Conservation (phyloP, 2,888 invertebrate species). For the Ctenicera cuprea region DNA sequence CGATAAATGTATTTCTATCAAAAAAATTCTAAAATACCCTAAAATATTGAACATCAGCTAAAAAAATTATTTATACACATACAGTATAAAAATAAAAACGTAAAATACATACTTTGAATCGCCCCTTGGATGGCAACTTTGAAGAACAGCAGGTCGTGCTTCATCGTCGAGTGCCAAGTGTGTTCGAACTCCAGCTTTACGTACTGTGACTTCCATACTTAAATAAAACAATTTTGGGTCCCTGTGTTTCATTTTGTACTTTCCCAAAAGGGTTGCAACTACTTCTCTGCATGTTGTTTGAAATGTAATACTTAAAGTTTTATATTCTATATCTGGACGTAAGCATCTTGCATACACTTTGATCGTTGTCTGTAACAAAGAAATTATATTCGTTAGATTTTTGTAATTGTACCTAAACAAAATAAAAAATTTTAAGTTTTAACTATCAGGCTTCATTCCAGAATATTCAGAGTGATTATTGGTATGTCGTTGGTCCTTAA, state of each 20-base stretch:
- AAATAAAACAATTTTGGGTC: conserved; percentile 95
- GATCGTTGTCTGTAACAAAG: conserved; percentile 86
- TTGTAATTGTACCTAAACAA: too few relatives aligned
- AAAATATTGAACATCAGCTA: background rate
- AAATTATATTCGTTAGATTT: too few relatives aligned
- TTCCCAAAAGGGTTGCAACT: conserved; percentile 87
- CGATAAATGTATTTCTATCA: too few relatives aligned
- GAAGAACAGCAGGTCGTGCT: conserved; percentile 91
- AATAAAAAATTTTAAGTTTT: too few relatives aligned
- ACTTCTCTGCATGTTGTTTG: conserved; percentile 92
- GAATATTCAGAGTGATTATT: too few relatives aligned
- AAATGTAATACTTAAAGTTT: conserved; percentile 92
- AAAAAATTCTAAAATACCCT: too few relatives aligned
- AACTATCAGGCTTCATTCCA: too few relatives aligned
- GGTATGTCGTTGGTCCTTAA: too few relatives aligned
- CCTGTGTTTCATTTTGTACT: conserved; percentile 90
- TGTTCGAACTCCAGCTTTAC: conserved; percentile 88
- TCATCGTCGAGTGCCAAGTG: conserved; percentile 90
- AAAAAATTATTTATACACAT: background rate
- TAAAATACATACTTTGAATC: conserved; percentile 85
- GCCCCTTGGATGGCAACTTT: conserved; percentile 95
- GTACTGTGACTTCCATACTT: conserved; percentile 94
- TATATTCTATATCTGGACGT: conserved; percentile 96
- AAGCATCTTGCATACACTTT: conserved; percentile 94
- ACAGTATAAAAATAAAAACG: background rate